These are phyloP conservation scores for Actinia tenebrosa DNA, from an alignment of 64 coral and sea anemone species.

Conservation along the genomic window DNA sequence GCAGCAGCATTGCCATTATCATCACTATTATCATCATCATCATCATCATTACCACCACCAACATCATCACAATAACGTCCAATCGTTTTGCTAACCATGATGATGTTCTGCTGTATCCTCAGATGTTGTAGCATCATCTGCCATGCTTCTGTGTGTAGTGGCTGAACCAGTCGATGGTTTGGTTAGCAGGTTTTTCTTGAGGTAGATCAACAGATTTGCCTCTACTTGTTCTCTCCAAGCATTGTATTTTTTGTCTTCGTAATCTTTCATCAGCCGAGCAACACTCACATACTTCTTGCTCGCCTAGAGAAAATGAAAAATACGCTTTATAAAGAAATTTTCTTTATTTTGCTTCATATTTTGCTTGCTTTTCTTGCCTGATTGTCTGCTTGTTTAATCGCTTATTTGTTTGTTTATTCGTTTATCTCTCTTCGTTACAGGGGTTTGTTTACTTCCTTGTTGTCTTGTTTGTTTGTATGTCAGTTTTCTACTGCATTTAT, in stretches of 20 bases:
- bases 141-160: conserved; percentile 77
- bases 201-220: conserved; percentile 88
- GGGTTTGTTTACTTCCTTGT: too few species aligned
- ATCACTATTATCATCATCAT: neutral
- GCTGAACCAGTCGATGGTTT: conserved; percentile 72
- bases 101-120: conserved; percentile 56
- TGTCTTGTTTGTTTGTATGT: too few species aligned
- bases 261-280: conserved; percentile 96
- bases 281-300: conserved; percentile 94
- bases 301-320: conserved; percentile 37
- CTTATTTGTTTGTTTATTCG: too few species aligned
- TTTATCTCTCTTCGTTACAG: too few species aligned
- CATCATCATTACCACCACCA: neutral
- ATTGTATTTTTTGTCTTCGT: conserved; percentile 97
- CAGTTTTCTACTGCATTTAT: too few species aligned
- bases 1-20: neutral
- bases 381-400: too few species aligned
- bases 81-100: neutral
- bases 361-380: too few species aligned
- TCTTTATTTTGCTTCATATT: neutral
- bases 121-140: conserved; percentile 56
- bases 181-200: conserved; percentile 85
- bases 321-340: neutral
- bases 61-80: neutral
- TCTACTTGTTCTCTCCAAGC: conserved; percentile 93